phyloP scores from a whole-genome alignment of 2,113 vertebrate species.

The Chaetops frenatus region DNA sequence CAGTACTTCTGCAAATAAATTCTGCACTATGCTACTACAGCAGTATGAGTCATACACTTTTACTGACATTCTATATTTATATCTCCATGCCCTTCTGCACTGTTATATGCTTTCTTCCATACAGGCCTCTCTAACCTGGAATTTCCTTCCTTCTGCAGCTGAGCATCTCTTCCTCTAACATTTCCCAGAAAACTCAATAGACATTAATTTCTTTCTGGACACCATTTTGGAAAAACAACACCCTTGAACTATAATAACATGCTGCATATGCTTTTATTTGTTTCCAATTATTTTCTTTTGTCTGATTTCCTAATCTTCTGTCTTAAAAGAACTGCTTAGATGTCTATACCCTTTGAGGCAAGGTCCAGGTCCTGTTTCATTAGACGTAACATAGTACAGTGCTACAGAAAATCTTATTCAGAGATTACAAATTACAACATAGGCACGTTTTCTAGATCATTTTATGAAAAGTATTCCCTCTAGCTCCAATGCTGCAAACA shows the following conservation, averaged over 20 bases:
- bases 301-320: neutral
- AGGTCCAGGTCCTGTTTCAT: neutral
- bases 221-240: neutral
- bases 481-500: neutral
- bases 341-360: neutral
- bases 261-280: neutral
- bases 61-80: conserved; percentile 52
- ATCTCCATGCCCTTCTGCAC: conserved; percentile 29
- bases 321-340: neutral
- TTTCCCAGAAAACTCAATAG: neutral
- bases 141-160: neutral
- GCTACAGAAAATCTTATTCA: neutral
- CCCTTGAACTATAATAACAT: neutral
- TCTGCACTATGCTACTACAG: conserved; percentile 47
- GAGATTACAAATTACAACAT: neutral
- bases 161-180: neutral
- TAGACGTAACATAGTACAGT: neutral
- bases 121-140: neutral
- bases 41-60: conserved; percentile 54
- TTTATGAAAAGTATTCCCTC: neutral
- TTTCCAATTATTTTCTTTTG: neutral
- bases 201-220: neutral
- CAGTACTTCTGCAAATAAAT: conserved; percentile 53
- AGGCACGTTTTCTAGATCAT: neutral
- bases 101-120: neutral